Conservation (phyloP, 2,797 vertebrate genomes). For the Arctocebus calabarensis region DNA sequence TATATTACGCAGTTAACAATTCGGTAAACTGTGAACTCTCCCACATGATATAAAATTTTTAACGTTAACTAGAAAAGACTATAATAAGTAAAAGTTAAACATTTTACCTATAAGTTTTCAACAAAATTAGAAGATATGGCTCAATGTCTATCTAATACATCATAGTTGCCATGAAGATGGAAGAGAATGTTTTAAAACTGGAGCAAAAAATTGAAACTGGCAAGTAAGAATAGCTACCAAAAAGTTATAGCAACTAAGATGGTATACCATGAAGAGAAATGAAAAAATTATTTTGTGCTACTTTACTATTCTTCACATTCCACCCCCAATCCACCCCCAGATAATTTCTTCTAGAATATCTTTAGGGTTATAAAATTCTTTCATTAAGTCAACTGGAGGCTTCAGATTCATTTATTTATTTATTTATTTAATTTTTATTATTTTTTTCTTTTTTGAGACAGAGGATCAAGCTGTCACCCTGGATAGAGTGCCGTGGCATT, state of each 20-base stretch:
- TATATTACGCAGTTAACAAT: background rate
- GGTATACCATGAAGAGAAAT: background rate
- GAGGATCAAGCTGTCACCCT: too few species aligned
- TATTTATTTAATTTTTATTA: too few species aligned
- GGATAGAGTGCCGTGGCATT: too few species aligned
- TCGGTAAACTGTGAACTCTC: slow-evolving; percentile 30
- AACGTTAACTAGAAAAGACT: slow-evolving; percentile 44
- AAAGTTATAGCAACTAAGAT: background rate
- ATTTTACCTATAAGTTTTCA: slow-evolving; percentile 39
- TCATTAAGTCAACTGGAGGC: background rate
- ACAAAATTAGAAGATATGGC: slow-evolving; percentile 13
- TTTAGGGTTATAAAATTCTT: slow-evolving; percentile 43
- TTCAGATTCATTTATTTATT: background rate
- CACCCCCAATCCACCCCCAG: background rate
- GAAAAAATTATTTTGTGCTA: background rate
- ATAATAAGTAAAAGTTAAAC: slow-evolving; percentile 41
- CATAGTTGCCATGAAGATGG: background rate
- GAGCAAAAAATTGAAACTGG: background rate
- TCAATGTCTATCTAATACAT: background rate
- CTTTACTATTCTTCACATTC: background rate
- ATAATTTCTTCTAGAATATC: background rate
- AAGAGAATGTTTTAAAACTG: slow-evolving; percentile 5
- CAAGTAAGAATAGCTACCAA: slow-evolving; percentile 3
- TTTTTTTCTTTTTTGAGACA: too few species aligned
- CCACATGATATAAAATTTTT: slow-evolving; percentile 16